Conservation (phyloP, 2,888 invertebrate genomes). For the Dolichomitus sp. region DNA sequence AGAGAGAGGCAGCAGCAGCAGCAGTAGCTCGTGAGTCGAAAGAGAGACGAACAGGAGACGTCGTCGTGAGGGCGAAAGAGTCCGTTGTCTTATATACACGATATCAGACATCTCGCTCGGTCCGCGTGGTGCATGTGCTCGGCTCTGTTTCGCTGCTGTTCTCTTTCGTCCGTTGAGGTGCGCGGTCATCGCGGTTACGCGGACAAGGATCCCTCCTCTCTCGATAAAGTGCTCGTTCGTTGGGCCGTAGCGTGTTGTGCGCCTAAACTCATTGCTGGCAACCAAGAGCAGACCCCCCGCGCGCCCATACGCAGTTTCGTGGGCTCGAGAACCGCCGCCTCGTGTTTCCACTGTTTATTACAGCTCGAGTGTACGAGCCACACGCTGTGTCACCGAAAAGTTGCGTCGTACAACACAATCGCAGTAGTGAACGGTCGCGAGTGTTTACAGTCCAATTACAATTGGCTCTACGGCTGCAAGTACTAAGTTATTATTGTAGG, state of each 20-base stretch:
- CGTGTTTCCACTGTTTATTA: conserved; percentile 7
- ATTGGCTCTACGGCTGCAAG: background rate
- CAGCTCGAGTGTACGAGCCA: background rate
- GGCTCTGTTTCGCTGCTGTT: conserved; percentile 52
- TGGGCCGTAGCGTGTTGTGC: conserved; percentile 24
- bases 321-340: conserved; percentile 1
- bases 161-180: conserved; percentile 66
- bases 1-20: conserved; percentile 1
- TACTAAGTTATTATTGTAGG: background rate
- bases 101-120: conserved; percentile 39
- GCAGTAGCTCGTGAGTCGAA: conserved; percentile 1
- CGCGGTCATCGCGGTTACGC: conserved; percentile 65
- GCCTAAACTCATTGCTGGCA: conserved; percentile 32
- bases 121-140: conserved; percentile 30
- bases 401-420: background rate
- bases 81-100: background rate
- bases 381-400: background rate
- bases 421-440: background rate
- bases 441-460: background rate
- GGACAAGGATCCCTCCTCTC: conserved; percentile 53
- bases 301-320: conserved; percentile 2
- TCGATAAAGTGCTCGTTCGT: conserved; percentile 34
- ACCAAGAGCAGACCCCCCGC: background rate
- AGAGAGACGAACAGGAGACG: conserved; percentile 2
- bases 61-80: conserved; percentile 36